Evolutionary conservation across 1,140 invertebrate genomes (phyloP), one percentile per base, ranked within the genome.

Genomic region (Drosophila takahashii): DNA sequence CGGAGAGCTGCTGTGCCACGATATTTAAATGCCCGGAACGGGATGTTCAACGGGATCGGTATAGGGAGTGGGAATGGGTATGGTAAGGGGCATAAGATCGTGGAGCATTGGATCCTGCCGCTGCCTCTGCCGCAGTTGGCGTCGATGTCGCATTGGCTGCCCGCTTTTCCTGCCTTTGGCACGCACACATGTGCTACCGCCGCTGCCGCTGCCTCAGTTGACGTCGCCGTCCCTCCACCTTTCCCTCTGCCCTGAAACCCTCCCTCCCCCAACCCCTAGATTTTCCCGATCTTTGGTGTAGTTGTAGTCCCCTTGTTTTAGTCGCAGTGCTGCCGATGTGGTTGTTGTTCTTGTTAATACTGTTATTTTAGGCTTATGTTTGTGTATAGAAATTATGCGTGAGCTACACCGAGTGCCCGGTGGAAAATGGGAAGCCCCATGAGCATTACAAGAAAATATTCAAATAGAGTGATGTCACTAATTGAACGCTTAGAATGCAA

Each of bases 1-100:
- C 78, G 56, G 65, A 72, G 85, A 54, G 72, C 75, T 59, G 65
- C 54, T 61, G 70, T 76, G 39, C 62, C 85, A 71, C 81, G 76
- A 73, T 91, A 79, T 91, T 91, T 91, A 91, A 91, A 85, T 54
- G 72, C 59, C 76, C 86, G 67, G 70, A 87, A 84, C 53, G 48
- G 54, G 57, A 69, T 44, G 41, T 44, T 44, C 16, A 7, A 37
- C 47, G 65, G 59, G 16, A 29, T 34, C 34, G 66, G 52, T 16
- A 10, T 45, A 5, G 53, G 72, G 59, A 51, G 47, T 3, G 45
- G 65, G 66, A 81, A 76, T 32, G 48, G 54, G 51, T 42, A 27
- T 16, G 66, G 45, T 1, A 29, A 29, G 27, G 27, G 27, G 27
- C 2, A 32, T 2, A 8, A 32, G 60, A 52, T 22, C 36, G 39